A percentile compares a stretch with the other conserved stretches of the same genome.
Evolutionary conservation across 2,888 invertebrate genomes (phyloP).

Genomic region (Cataglyphis livida): DNA sequence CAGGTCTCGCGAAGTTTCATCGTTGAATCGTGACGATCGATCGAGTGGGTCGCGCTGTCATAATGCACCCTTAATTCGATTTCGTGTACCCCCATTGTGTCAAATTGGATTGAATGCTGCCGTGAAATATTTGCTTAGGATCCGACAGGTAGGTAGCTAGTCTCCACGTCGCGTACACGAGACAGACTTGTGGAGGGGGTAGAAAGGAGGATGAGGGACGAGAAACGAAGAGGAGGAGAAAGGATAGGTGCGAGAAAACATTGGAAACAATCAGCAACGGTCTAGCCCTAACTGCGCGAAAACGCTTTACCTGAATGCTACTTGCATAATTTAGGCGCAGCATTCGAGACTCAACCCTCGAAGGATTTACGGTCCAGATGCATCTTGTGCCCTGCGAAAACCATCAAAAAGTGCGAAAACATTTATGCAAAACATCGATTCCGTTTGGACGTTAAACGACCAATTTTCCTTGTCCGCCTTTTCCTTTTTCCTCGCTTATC

Average conservation of each 20-base stretch:
- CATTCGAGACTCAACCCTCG: constrained; percentile 67
- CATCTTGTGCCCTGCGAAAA: constrained; percentile 67
- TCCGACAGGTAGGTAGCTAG: constrained; percentile 61
- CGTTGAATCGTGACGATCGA: constrained; percentile 59
- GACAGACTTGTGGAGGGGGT: background rate
- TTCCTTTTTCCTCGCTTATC: background rate
- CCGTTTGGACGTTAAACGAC: constrained; percentile 20
- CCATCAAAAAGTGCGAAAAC: constrained; percentile 76
- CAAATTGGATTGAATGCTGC: constrained; percentile 80
- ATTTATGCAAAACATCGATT: constrained; percentile 75
- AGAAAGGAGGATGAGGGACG: background rate
- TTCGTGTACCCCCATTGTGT: constrained; percentile 76
- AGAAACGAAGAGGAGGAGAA: constrained; percentile 25
- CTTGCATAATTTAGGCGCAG: constrained; percentile 81
- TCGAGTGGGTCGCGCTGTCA: constrained; percentile 63
- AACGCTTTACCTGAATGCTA: constrained; percentile 81
- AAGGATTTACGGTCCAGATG: constrained; percentile 44
- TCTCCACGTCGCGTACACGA: constrained; percentile 43
- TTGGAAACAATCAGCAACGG: constrained; percentile 52
- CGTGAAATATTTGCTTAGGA: constrained; percentile 82
- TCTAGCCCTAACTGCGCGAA: constrained; percentile 58
- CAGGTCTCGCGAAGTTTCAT: constrained; percentile 8
- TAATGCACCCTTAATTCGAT: constrained; percentile 81
- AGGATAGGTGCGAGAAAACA: constrained; percentile 24
- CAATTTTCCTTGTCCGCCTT: background rate